Evolutionary conservation across 2,113 vertebrate genomes (phyloP), one percentile per base, ranked within the genome.

Genomic region (Poeciliopsis retropinna): DNA sequence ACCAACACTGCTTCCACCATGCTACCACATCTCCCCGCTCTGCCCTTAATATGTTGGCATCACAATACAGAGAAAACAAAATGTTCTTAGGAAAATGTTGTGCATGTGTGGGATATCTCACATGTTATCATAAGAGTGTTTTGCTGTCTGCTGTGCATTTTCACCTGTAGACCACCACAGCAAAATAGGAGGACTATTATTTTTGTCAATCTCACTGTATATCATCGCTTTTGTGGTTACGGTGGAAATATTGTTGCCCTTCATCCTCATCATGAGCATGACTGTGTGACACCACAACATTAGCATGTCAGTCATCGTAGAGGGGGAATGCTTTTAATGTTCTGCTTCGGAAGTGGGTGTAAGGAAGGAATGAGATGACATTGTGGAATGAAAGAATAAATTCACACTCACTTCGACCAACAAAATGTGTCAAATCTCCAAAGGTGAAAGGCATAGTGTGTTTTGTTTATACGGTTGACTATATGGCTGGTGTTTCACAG

Each of bases 231-330:
- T 32, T 67, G 29, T 78, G 64, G 79, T 84, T 78, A 82, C 81
- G 15, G 15, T 30, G 83, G 84, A 72, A 88, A 78, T 73, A 11
- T 60, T 74, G 74, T 73, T 83, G 27, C 61, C 72, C 78, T 73
- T 86, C 41, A 82, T 88, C 13, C 5, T 25, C 77, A 77, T 75
- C 34, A 62, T 83, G 79, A 86, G 39, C 30, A 61, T 74, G 82
- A 67, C 70, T 84, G 80, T 67, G 64, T 75, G 79, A 87, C 86
- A 84, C 47, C 39, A 31, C 83, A 84, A 80, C 47, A 4, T 32
- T 72, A 78, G 84, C 70, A 69, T 85, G 88, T 84, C 88, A 85
- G 75, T 87, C 82, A 85, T 63, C 37, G 44, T 72, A 57, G 39
- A 77, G 19, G 8, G 74, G 74, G 39, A 61, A 63, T 64, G 61